phyloP scores from a whole-genome alignment of 2,797 vertebrate genomes.

The Hyperoplus immaculatus region DNA sequence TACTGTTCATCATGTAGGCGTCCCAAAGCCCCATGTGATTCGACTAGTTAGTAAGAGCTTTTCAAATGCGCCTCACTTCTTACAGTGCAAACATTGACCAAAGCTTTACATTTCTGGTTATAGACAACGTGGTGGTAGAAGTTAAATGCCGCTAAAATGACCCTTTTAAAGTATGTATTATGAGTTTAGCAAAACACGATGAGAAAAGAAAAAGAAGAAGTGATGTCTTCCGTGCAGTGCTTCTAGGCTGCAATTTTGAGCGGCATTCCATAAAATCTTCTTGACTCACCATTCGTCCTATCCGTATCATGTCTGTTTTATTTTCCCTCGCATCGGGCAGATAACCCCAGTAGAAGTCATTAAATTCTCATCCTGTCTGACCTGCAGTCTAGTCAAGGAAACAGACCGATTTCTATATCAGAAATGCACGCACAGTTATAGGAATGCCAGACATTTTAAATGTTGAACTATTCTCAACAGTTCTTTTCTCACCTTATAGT shows the following conservation, averaged over 20 bases:
- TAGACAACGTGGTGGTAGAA: not conserved
- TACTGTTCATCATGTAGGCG: constrained; percentile 64
- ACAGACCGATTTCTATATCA: constrained; percentile 28
- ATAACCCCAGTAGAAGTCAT: constrained; percentile 46
- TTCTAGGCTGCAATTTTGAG: not conserved
- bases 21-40: constrained; percentile 50
- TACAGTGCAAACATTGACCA: constrained; percentile 15
- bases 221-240: not conserved
- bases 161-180: constrained; percentile 2
- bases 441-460: constrained; percentile 20
- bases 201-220: not conserved
- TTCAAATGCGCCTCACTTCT: constrained; percentile 15
- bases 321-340: not conserved
- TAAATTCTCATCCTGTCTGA: constrained; percentile 44
- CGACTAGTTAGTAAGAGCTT: constrained; percentile 24
- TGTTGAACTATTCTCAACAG: constrained; percentile 58
- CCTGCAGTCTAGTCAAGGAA: constrained; percentile 48
- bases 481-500: constrained; percentile 42
- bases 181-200: constrained; percentile 5
- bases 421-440: too few relatives aligned
- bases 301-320: constrained; percentile 12
- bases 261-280: constrained; percentile 13
- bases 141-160: not conserved
- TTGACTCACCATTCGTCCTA: constrained; percentile 40
- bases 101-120: constrained; percentile 29